Conservation (phyloP, 2,797 vertebrate genomes). For the Epinephelus coioides region DNA sequence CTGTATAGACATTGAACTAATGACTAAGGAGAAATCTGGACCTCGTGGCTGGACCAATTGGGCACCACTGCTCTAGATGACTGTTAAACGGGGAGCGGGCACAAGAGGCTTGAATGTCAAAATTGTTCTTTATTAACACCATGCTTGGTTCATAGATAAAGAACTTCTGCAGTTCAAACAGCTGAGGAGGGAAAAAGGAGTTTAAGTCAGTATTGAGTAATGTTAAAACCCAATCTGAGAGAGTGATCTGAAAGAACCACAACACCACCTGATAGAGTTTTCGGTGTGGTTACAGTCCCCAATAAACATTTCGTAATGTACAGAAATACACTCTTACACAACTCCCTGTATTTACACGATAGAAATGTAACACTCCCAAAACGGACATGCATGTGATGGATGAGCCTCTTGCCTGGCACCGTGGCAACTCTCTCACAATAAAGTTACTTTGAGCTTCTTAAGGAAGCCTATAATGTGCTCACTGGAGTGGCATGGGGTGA, state of each 20-base stretch:
- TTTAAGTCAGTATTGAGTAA: too few relatives aligned
- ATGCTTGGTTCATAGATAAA: too few relatives aligned
- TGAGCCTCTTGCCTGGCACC: conserved; percentile 21
- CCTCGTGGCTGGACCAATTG: too few relatives aligned
- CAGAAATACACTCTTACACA: background rate
- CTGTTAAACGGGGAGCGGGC: too few relatives aligned
- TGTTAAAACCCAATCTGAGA: too few relatives aligned
- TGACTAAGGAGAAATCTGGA: too few relatives aligned
- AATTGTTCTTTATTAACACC: too few relatives aligned
- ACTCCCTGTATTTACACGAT: background rate
- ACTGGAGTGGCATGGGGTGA: conserved; percentile 33
- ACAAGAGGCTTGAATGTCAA: too few relatives aligned
- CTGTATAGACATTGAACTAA: too few relatives aligned
- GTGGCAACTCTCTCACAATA: conserved; percentile 39
- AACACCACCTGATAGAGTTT: background rate
- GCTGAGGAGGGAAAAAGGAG: too few relatives aligned
- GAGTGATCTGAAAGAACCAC: background rate
- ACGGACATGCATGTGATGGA: conserved; percentile 19
- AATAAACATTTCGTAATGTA: background rate
- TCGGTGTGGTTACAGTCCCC: background rate
- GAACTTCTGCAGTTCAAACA: too few relatives aligned
- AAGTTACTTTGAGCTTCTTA: conserved; percentile 64
- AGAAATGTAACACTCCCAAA: conserved; percentile 7
- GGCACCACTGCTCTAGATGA: too few relatives aligned
- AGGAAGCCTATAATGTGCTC: conserved; percentile 49